A percentile compares a stretch with the other conserved stretches of the same genome.
Evolutionary conservation across 2,888 invertebrate species (phyloP).

Genomic region (Thereva unica): DNA sequence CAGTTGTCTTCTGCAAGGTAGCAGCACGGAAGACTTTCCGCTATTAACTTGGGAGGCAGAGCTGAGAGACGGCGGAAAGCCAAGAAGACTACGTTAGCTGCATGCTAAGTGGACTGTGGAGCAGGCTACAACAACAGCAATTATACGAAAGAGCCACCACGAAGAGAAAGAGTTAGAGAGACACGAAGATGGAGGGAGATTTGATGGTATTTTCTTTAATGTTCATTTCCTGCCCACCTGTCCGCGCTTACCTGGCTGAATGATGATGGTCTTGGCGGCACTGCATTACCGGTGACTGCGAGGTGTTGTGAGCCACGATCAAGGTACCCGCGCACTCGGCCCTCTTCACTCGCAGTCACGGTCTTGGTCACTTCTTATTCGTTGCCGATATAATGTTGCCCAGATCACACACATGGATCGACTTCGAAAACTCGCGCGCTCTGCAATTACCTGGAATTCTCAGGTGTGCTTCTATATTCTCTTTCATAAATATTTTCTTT

Average conservation of each 20-base stretch:
- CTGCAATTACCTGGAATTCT: conserved; percentile 15
- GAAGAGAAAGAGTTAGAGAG: neutral
- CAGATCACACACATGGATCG: too few relatives aligned
- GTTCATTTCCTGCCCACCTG: neutral
- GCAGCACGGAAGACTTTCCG: conserved; percentile 20
- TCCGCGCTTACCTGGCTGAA: conserved; percentile 4
- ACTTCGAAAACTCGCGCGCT: neutral
- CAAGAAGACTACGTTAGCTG: conserved; percentile 17
- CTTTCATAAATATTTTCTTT: conserved; percentile 5
- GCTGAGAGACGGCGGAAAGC: conserved; percentile 9
- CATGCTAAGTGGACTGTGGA: neutral
- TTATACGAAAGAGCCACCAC: neutral
- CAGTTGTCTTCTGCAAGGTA: conserved; percentile 26
- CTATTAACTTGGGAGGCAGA: conserved; percentile 21
- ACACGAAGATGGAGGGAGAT: conserved; percentile 6
- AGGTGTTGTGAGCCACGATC: neutral
- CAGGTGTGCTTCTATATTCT: neutral
- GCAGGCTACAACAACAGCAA: neutral
- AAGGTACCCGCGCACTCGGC: neutral
- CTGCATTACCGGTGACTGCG: conserved; percentile 18
- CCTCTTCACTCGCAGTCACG: conserved; percentile 6
- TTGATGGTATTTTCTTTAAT: conserved; percentile 1
- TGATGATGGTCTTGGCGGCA: neutral
- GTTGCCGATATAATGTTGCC: neutral
- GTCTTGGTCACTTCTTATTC: conserved; percentile 7